Base-by-base conservation (phyloP, 2,113 vertebrate genomes). In the Nothoprocta pentlandii region DNA sequence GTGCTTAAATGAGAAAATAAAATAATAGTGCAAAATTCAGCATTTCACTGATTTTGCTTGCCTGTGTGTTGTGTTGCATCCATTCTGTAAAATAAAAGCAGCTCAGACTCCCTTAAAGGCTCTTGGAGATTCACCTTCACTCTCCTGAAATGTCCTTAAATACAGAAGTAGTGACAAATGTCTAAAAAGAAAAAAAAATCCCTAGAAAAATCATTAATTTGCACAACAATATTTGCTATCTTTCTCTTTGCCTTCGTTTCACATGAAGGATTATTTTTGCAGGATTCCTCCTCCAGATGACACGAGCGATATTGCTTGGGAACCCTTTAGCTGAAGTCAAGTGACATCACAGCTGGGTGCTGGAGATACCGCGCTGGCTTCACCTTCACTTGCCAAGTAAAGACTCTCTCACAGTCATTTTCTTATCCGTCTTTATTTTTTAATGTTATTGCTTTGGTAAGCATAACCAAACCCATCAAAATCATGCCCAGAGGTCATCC, bases 401-500 rank as follows among this genome's bases (percentile, higher is more conserved):
- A 62, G 13, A 62, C 59, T 62, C 59, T 62, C 34, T n/a, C 11
- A 25, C 7, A 10, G 26, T 25, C 1, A 34, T 62, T 80, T 75
- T 78, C 36, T 59, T 74, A n/a, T 54, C 14, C 3, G 77, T 94
- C 69, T 67, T 28, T 28, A 54, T 56, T 53, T 25, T 56, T 54
- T 54, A 53, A 56, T 30, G 10, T 41, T 84, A 25, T 12, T 19
- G 3, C 6, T 51, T 85, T 80, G 15, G 70, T 32, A 74, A 90
- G 54, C 42, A 32, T 15, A 77, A 61, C 16, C 41, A 28, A 71
- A 89, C 49, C 58, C 71, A 22, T 62, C 80, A 76, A 59, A 79
- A 25, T 91, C 62, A 53, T 21, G 0, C 88, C 84, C 92, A 96
- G 89, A 92, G 87, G 92, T 95, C 80, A 2, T 95, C 88, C 94